These are phyloP conservation scores for Gila orcuttii DNA, from an alignment of 2,113 vertebrate genomes.

Conservation along the genomic window DNA sequence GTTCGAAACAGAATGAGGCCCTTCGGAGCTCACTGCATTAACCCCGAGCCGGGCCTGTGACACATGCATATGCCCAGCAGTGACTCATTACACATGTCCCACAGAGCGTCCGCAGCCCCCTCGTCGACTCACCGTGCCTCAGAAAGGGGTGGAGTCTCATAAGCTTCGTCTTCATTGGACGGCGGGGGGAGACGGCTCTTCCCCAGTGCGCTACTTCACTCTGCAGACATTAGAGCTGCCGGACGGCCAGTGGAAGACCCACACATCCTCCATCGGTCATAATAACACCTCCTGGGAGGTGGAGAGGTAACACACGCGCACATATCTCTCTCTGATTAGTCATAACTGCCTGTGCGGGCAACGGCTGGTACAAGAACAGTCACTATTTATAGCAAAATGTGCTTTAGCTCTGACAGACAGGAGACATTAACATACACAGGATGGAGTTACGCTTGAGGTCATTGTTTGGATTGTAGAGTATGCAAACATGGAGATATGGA, in stretches of 20 bases:
- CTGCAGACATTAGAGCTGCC: slow-evolving; percentile 88
- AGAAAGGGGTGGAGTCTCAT: slow-evolving; percentile 83
- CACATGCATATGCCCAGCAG: slow-evolving; percentile 26
- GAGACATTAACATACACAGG: background rate
- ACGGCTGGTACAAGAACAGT: background rate
- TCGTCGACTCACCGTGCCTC: slow-evolving; percentile 80
- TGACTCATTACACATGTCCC: slow-evolving; percentile 35
- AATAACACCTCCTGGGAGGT: slow-evolving; percentile 81
- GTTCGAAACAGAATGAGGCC: slow-evolving; percentile 9
- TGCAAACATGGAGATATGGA: background rate
- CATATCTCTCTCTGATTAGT: slow-evolving; percentile 34
- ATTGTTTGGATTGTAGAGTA: background rate
- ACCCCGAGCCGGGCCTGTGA: slow-evolving; percentile 3
- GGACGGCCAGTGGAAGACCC: slow-evolving; percentile 79
- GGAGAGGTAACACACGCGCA: slow-evolving; percentile 78
- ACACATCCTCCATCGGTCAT: slow-evolving; percentile 85
- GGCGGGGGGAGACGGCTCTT: slow-evolving; percentile 85
- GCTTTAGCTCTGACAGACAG: background rate
- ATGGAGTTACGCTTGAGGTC: background rate
- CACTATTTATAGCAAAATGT: slow-evolving; percentile 33
- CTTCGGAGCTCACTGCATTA: background rate
- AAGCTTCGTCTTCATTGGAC: slow-evolving; percentile 85
- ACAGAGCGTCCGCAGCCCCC: slow-evolving; percentile 90
- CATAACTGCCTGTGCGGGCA: slow-evolving; percentile 26
- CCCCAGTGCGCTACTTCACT: slow-evolving; percentile 89